Evolutionary conservation across 2,113 vertebrate genomes (phyloP).

Genomic region (Blennius ocellaris): DNA sequence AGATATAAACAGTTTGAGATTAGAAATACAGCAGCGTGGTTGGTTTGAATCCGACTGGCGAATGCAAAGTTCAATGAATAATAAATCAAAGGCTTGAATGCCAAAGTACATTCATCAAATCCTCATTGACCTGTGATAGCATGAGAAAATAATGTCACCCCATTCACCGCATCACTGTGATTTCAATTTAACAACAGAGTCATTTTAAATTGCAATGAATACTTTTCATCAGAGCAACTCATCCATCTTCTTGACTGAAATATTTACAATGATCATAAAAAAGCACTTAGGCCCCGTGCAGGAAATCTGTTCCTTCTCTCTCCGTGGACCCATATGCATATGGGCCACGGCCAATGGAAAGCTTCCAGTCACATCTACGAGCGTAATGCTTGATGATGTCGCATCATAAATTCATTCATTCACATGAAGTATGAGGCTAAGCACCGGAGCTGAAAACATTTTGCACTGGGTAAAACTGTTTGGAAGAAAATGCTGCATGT

Average conservation of each 20-base stretch:
- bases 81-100: slow-evolving; percentile 56
- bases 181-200: slow-evolving; percentile 45
- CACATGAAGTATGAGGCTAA: background rate
- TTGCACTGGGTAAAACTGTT: too few relatives aligned
- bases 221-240: slow-evolving; percentile 19
- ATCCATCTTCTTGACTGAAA: slow-evolving; percentile 45
- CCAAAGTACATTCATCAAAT: slow-evolving; percentile 62
- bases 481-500: too few relatives aligned
- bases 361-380: background rate
- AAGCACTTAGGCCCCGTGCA: slow-evolving; percentile 12
- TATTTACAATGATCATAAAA: slow-evolving; percentile 57
- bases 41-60: slow-evolving; percentile 27
- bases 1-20: background rate
- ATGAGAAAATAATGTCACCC: slow-evolving; percentile 22
- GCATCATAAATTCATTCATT: slow-evolving; percentile 9
- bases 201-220: slow-evolving; percentile 41
- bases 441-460: background rate
- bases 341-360: background rate
- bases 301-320: slow-evolving; percentile 17
- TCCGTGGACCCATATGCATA: background rate
- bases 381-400: slow-evolving; percentile 7
- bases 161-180: slow-evolving; percentile 31
- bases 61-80: slow-evolving; percentile 60
- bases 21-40: background rate
- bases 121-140: slow-evolving; percentile 43